Evolutionary conservation across 2,113 vertebrate genomes (phyloP), one percentile per base, ranked within the genome.

Genomic region (Galeopterus variegatus): DNA sequence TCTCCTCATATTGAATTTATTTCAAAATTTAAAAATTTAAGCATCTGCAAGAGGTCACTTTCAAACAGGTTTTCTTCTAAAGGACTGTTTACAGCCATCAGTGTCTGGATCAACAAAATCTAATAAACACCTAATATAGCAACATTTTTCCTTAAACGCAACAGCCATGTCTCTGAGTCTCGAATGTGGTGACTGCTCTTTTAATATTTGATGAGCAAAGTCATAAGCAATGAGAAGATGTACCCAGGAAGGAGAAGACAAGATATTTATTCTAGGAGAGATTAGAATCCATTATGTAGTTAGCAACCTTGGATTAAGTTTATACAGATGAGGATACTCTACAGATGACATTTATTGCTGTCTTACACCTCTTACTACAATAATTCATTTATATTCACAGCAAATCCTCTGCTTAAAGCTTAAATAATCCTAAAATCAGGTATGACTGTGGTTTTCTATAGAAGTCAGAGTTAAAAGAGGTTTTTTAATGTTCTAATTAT

Each of bases 1-100:
- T 94, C 23, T 93, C 17, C 8, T 80, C 26, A 36, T 60, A n/a
- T 45, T 81, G 56, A 90, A 75, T 86, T 60, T 60, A 89, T 93
- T 84, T 76, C 17, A 95, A 73, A 90, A 60, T 88, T 81, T 79
- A 87, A 69, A 79, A 93, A 93, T 76, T 93, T 82, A 96, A 86
- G 24, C 52, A 70, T 58, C 19, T 52, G 13, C 11, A 67, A 81
- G 19, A 83, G 52, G 9, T 85, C 50, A 92, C 31, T 79, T 75
- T 21, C 48, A 86, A 94, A 52, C 18, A 67, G 33, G 6, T 81
- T 88, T 86, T 85, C 12, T 95, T 92, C 28, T 88, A 82, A 65
- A 70, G 11, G 17, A 8, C 73, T 81, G 19, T 62, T 90, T 85
- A 19, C 4, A 91, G 64, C 15, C 5, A 62, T 54, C 24, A 62